These are phyloP conservation scores for Microctenopoma lineatum DNA, from an alignment of 2,797 vertebrate species.

Conservation along the genomic window DNA sequence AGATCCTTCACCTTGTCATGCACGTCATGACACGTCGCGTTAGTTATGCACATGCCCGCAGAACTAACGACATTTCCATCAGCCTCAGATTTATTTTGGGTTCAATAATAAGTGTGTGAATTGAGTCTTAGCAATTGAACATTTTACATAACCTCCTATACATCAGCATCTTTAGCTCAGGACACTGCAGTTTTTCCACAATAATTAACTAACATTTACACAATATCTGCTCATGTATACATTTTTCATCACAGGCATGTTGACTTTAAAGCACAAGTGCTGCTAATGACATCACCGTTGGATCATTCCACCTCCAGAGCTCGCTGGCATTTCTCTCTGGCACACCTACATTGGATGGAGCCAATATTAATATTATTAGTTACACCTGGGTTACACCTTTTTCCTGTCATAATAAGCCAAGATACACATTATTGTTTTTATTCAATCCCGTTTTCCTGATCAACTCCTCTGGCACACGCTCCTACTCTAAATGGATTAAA, in stretches of 20 bases:
- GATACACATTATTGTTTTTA: background rate
- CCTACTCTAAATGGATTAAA: too few species aligned
- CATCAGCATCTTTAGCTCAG: too few species aligned
- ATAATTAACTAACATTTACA: background rate
- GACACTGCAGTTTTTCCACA: too few species aligned
- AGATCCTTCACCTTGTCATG: too few species aligned
- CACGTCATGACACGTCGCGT: too few species aligned
- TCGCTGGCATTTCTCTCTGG: background rate
- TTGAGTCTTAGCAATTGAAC: too few species aligned
- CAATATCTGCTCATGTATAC: background rate
- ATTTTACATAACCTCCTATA: background rate
- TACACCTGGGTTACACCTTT: slow-evolving; percentile 12
- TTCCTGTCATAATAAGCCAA: background rate
- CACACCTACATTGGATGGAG: slow-evolving; percentile 5
- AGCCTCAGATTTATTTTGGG: background rate
- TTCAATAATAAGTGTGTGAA: background rate
- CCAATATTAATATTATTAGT: slow-evolving; percentile 24
- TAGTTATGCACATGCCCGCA: too few species aligned
- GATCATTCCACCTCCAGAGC: background rate
- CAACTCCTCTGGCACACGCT: background rate
- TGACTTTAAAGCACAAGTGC: too few species aligned
- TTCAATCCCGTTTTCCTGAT: slow-evolving; percentile 6
- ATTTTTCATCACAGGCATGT: background rate
- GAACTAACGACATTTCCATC: too few species aligned
- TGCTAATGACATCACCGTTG: too few species aligned